Conservation (phyloP, 2,113 vertebrate genomes). For the Rutilus rutilus region DNA sequence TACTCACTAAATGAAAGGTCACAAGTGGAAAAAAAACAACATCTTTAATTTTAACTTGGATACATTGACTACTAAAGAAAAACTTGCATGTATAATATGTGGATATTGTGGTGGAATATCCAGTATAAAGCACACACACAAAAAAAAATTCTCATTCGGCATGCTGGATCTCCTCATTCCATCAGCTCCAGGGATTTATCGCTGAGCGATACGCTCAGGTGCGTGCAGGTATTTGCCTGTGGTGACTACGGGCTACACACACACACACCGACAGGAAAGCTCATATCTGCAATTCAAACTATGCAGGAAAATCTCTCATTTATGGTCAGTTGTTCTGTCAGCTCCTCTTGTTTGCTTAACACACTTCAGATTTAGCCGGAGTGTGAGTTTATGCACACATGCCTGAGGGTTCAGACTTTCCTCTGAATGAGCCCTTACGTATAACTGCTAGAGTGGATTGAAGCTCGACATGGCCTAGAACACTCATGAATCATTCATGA, state of each 20-base stretch:
- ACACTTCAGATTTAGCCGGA: not conserved
- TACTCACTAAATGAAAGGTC: too few relatives aligned
- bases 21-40: too few relatives aligned
- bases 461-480: slow-evolving; percentile 18
- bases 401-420: slow-evolving; percentile 23
- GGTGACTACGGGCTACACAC: not conserved
- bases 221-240: slow-evolving; percentile 27
- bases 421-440: not conserved
- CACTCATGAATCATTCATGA: slow-evolving; percentile 59
- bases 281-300: slow-evolving; percentile 31
- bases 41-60: too few relatives aligned
- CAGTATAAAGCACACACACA: not conserved
- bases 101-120: not conserved
- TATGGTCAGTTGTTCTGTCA: not conserved
- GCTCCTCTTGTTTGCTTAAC: not conserved
- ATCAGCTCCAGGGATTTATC: slow-evolving; percentile 20
- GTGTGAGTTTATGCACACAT: not conserved
- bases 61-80: too few relatives aligned
- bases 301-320: not conserved
- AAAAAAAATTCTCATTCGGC: not conserved
- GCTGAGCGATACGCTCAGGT: not conserved
- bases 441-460: slow-evolving; percentile 1
- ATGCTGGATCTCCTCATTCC: not conserved
- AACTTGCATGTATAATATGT: not conserved
- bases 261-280: not conserved